Conservation (phyloP, 23 tunicate genomes). For the Botrylloides violaceus region DNA sequence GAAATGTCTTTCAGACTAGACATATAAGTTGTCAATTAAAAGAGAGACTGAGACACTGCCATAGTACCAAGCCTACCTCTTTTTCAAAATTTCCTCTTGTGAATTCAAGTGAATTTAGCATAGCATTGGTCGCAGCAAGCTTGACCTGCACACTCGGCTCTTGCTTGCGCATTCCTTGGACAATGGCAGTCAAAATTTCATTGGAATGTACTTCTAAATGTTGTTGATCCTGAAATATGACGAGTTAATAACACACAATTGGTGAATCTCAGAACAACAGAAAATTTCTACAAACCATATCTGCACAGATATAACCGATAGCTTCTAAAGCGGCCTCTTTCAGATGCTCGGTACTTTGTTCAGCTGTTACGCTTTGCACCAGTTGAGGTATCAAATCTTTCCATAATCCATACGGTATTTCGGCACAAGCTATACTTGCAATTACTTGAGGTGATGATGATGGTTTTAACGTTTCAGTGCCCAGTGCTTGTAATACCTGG, state of each 20-base stretch:
- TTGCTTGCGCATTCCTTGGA: constrained; percentile 85
- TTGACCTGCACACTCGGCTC: constrained; percentile 69
- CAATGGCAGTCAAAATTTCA: constrained; percentile 79
- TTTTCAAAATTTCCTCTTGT: constrained; percentile 73
- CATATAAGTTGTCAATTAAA: too few relatives aligned
- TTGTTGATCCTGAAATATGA: constrained; percentile 24
- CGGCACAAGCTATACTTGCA: constrained; percentile 97
- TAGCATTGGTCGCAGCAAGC: constrained; percentile 92
- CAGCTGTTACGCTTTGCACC: constrained; percentile 50
- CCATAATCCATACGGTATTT: constrained; percentile 81
- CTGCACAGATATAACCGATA: constrained; percentile 96
- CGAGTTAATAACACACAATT: too few relatives aligned
- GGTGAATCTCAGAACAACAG: too few relatives aligned
- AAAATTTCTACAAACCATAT: constrained; percentile 82
- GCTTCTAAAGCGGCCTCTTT: constrained; percentile 98
- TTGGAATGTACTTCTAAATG: constrained; percentile 37
- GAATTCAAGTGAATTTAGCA: constrained; percentile 90
- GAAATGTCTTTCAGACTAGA: constrained; percentile 74
- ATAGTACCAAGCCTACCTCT: constrained; percentile 28
- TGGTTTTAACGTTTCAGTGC: constrained; percentile 83
- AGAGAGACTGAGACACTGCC: too few relatives aligned
- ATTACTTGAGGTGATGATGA: constrained; percentile 96
- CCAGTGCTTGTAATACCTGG: constrained; percentile 66
- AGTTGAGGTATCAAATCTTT: constrained; percentile 64
- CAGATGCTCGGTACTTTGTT: constrained; percentile 29